Conservation (phyloP, 2,797 vertebrate genomes). For the Falco naumanni region DNA sequence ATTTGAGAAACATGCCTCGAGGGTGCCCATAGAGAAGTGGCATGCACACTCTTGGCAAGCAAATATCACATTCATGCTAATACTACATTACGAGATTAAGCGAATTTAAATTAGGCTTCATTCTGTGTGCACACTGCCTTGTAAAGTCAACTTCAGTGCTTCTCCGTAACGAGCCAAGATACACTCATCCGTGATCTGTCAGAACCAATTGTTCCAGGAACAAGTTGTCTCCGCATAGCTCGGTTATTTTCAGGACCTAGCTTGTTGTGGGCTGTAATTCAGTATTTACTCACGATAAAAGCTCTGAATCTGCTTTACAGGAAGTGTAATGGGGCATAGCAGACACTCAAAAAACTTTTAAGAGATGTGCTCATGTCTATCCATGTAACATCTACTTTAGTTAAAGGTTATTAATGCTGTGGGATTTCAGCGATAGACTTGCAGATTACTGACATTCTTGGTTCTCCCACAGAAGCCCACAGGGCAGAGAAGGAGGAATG, state of each 20-base stretch:
- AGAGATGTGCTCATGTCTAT: neutral
- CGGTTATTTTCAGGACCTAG: conserved; percentile 39
- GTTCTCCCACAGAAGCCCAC: neutral
- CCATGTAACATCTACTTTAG: neutral
- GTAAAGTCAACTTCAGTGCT: conserved; percentile 60
- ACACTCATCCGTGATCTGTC: conserved; percentile 23
- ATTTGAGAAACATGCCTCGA: conserved; percentile 51
- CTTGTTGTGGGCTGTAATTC: conserved; percentile 22
- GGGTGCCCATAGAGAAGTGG: conserved; percentile 58
- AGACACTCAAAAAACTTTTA: neutral
- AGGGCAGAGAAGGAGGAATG: neutral
- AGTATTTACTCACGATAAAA: conserved; percentile 32
- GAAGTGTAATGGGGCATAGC: neutral
- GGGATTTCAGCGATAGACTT: neutral
- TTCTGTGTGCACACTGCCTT: conserved; percentile 56
- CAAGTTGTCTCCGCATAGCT: conserved; percentile 17
- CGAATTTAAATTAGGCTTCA: conserved; percentile 49
- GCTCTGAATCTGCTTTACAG: conserved; percentile 1
- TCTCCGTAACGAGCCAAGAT: conserved; percentile 23
- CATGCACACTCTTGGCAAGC: conserved; percentile 51
- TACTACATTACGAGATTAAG: conserved; percentile 55
- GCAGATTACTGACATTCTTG: neutral
- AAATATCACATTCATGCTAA: conserved; percentile 38
- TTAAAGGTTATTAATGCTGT: neutral
- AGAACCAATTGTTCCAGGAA: conserved; percentile 52